Evolutionary conservation across 2,113 vertebrate genomes (phyloP), one percentile per base, ranked within the genome.

Genomic region (Petrocephalus microphthalmus): DNA sequence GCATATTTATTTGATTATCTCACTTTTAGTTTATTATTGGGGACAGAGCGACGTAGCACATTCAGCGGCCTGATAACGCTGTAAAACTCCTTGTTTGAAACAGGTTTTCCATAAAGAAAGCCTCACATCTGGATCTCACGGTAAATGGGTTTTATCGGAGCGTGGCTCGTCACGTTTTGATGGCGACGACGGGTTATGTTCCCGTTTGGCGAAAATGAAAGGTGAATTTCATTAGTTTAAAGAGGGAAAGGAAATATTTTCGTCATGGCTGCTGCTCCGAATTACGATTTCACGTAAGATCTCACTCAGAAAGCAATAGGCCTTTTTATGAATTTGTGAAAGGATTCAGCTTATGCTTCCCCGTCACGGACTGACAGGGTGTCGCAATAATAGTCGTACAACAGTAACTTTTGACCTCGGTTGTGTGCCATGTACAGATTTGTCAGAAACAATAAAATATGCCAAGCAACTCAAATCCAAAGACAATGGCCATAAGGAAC

Each of bases 1-100:
- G 92, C 92, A 93, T 88, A 89, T 90, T 91, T 85, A 90, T 87
- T 83, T 87, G 57, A 89, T 89, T 87, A 51, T 82, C 89, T 84
- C 45, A 29, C 13, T 10, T 60, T 52, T 81, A 60, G 84, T 83
- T 29, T 33, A 82, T 67, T 45, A 74, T 33, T 84, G 33, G n/a
- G 78, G 15, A 87, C 37, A 64, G 47, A 22, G 22, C 45, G 11
- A 37, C 6, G 20, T 19, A 56, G 10, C 29, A 47, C 84, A 33
- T 19, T 33, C 51, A 29, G 51, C 0, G 51, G 19, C 22, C 29
- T 19, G 17, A 33, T 33, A 10, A 22, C 1, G 19, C 11, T 52
- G 42, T 45, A 82, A 52, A 52, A 84, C 20, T 49, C 15, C 19
- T n/a, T 84, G 47, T 22, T n/a, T 84, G 2, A 53, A 85, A 33